Evolutionary conservation across 2,797 vertebrate species (phyloP).

Genomic region (Brachyrhaphis roseni): DNA sequence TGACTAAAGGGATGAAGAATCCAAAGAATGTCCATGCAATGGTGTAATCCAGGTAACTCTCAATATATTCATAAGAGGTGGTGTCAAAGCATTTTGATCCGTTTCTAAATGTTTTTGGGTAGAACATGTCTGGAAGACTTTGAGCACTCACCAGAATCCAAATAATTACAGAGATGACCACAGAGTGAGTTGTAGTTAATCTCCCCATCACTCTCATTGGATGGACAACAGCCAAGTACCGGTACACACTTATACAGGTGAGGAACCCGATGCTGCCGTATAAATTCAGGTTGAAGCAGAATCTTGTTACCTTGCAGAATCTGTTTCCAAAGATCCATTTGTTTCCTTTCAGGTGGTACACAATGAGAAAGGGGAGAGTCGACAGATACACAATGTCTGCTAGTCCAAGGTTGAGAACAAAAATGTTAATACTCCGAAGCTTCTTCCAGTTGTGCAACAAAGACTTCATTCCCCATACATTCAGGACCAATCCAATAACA

Average conservation of each 20-base stretch:
- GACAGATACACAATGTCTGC: slow-evolving; percentile 84
- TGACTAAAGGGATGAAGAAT: slow-evolving; percentile 82
- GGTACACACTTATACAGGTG: too few relatives aligned
- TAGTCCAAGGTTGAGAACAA: slow-evolving; percentile 81
- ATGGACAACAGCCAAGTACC: too few relatives aligned
- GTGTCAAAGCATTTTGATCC: too few relatives aligned
- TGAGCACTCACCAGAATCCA: slow-evolving; percentile 79
- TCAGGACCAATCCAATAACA: too few relatives aligned
- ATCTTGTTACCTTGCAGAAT: too few relatives aligned
- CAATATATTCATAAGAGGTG: not conserved
- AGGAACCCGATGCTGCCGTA: too few relatives aligned
- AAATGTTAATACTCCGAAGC: too few relatives aligned
- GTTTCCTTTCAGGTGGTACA: slow-evolving; percentile 54
- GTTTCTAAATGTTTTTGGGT: slow-evolving; percentile 56
- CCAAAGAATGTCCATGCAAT: slow-evolving; percentile 67
- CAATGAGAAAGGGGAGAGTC: slow-evolving; percentile 82
- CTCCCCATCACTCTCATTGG: too few relatives aligned
- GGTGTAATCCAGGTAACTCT: slow-evolving; percentile 74
- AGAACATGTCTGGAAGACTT: slow-evolving; percentile 74
- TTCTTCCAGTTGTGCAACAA: too few relatives aligned
- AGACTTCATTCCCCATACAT: too few relatives aligned
- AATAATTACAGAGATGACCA: slow-evolving; percentile 56
- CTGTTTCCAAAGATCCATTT: too few relatives aligned
- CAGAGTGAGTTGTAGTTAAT: slow-evolving; percentile 14
- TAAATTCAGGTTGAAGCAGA: too few relatives aligned